Conservation (phyloP, 2,797 vertebrate genomes). For the Onychomys arenicola region DNA sequence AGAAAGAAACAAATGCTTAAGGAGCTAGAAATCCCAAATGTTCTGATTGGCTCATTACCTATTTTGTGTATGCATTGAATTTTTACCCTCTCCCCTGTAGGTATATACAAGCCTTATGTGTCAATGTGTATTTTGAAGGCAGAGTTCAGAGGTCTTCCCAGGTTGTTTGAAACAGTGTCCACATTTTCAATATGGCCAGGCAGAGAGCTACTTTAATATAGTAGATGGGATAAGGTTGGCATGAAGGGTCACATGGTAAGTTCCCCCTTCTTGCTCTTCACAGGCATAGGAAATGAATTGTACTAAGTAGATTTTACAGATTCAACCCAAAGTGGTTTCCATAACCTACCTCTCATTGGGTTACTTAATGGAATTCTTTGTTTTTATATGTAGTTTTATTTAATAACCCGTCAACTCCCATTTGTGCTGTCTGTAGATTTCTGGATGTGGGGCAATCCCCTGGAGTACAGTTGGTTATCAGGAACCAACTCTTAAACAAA, state of each 20-base stretch:
- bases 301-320: background rate
- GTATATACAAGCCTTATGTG: too few relatives aligned
- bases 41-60: background rate
- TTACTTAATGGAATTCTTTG: background rate
- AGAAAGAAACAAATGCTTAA: background rate
- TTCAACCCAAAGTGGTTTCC: background rate
- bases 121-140: background rate
- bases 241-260: background rate
- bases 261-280: background rate
- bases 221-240: background rate
- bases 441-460: background rate
- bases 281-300: background rate
- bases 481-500: background rate
- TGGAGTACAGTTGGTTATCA: background rate
- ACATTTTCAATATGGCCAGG: background rate
- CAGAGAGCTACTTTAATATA: background rate
- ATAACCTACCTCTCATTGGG: background rate
- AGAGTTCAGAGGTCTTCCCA: background rate
- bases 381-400: background rate
- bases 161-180: background rate
- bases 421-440: background rate
- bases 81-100: background rate
- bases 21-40: background rate
- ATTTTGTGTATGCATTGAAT: background rate
- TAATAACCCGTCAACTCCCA: background rate